phyloP scores from a whole-genome alignment of 2,888 invertebrate species.

The Rhodophaea formosa region DNA sequence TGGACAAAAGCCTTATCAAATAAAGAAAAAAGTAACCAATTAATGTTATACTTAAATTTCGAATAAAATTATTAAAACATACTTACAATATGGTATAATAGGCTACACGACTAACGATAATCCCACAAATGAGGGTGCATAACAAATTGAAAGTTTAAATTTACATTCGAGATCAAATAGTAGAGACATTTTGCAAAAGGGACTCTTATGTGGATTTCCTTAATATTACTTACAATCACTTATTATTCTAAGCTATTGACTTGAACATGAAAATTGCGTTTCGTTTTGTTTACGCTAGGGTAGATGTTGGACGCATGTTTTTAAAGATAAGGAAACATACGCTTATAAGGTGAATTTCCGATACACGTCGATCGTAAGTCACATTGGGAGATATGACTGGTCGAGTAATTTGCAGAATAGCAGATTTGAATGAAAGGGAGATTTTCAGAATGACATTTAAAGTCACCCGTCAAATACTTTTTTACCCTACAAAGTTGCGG shows the following conservation, averaged over 20 bases:
- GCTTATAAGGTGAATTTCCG: conserved; percentile 54
- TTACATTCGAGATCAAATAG: conserved; percentile 35
- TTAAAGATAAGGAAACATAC: conserved; percentile 58
- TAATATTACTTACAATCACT: conserved; percentile 76
- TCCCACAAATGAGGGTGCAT: background rate
- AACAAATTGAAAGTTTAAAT: background rate
- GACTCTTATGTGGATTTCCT: conserved; percentile 66
- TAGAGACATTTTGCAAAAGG: conserved; percentile 43
- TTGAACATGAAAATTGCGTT: conserved; percentile 78
- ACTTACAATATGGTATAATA: no score
- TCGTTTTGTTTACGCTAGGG: conserved; percentile 72
- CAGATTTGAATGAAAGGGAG: background rate
- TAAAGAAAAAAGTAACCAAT: no score
- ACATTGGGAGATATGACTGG: background rate
- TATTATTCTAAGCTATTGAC: conserved; percentile 81
- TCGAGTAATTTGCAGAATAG: background rate
- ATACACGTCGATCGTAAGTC: conserved; percentile 34
- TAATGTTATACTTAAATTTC: no score
- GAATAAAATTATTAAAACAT: no score
- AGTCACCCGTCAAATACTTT: no score
- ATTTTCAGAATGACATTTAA: no score
- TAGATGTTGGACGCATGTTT: conserved; percentile 53
- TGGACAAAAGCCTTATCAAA: no score
- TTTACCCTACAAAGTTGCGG: no score
- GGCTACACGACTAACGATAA: no score